Evolutionary conservation across 2,797 vertebrate genomes (phyloP).

Genomic region (Channallabes apus): DNA sequence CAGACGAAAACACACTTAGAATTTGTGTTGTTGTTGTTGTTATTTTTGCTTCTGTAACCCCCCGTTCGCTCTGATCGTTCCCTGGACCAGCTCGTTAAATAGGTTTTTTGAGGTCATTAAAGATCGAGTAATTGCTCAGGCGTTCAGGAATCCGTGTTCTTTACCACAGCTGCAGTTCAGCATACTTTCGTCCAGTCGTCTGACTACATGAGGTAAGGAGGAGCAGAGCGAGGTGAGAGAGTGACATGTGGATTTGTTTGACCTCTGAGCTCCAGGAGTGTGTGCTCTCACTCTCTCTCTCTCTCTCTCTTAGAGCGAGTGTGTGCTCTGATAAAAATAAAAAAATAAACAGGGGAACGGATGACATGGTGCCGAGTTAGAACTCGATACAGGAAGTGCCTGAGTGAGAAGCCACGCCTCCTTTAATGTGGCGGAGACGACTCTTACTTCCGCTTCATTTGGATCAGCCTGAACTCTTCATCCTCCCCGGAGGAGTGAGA

Average conservation of each 20-base stretch:
- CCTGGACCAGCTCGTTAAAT: neutral
- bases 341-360: neutral
- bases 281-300: neutral
- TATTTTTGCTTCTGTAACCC: neutral
- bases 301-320: no score
- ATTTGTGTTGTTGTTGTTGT: no score
- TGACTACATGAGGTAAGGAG: neutral
- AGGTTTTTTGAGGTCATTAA: neutral
- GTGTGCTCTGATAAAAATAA: no score
- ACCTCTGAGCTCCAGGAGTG: neutral
- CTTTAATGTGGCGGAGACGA: neutral
- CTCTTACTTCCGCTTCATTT: neutral
- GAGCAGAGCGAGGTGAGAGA: neutral
- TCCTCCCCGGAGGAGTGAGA: constrained; percentile 7
- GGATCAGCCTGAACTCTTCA: neutral
- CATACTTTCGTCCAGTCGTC: neutral
- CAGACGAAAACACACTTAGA: neutral
- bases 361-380: neutral
- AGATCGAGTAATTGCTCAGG: neutral
- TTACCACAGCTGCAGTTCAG: neutral
- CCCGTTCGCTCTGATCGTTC: neutral
- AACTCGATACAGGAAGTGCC: neutral
- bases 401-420: neutral
- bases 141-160: neutral
- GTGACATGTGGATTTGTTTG: neutral